A percentile compares a stretch with the other conserved stretches of the same genome.
These are phyloP conservation scores for Sinohyriopsis cumingii DNA, from an alignment of 2,888 invertebrate species.

Conservation along the genomic window DNA sequence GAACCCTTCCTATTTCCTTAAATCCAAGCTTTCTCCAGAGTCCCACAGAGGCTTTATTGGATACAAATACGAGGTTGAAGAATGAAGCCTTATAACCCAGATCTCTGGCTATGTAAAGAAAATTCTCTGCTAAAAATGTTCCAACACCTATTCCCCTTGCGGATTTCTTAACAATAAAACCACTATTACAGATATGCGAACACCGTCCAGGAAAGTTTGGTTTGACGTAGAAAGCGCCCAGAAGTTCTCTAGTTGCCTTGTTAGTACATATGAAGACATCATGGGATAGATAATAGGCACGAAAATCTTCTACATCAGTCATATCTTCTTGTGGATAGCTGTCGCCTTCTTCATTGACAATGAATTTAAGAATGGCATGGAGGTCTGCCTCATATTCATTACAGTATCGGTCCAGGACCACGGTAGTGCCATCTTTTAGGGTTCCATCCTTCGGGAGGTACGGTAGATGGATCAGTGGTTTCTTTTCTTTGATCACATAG, in stretches of 20 bases:
- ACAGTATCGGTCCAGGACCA: constrained; percentile 27
- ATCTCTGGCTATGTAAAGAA: constrained; percentile 41
- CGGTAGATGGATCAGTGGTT: constrained; percentile 18
- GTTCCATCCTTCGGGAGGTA: constrained; percentile 32
- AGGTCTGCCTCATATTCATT: constrained; percentile 33
- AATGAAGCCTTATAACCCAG: constrained; percentile 47
- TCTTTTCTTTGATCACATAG: constrained; percentile 36
- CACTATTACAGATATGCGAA: constrained; percentile 49
- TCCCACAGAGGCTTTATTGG: constrained; percentile 34
- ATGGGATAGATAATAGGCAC: constrained; percentile 42
- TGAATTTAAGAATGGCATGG: constrained; percentile 32
- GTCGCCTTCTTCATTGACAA: constrained; percentile 44
- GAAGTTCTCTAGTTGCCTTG: constrained; percentile 25
- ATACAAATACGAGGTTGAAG: constrained; percentile 50
- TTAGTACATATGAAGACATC: constrained; percentile 44
- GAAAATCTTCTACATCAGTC: constrained; percentile 37
- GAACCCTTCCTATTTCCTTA: constrained; percentile 42
- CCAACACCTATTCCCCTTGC: constrained; percentile 40
- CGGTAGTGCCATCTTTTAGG: constrained; percentile 24
- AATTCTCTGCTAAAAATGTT: constrained; percentile 37
- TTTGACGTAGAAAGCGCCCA: constrained; percentile 49
- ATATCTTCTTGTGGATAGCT: constrained; percentile 45
- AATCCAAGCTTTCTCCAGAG: constrained; percentile 47
- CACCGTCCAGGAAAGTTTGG: constrained; percentile 55
- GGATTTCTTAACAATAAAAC: constrained; percentile 39